These are phyloP conservation scores for Drosophila longiperda DNA, from an alignment of 2,888 invertebrate genomes.

Conservation along the genomic window DNA sequence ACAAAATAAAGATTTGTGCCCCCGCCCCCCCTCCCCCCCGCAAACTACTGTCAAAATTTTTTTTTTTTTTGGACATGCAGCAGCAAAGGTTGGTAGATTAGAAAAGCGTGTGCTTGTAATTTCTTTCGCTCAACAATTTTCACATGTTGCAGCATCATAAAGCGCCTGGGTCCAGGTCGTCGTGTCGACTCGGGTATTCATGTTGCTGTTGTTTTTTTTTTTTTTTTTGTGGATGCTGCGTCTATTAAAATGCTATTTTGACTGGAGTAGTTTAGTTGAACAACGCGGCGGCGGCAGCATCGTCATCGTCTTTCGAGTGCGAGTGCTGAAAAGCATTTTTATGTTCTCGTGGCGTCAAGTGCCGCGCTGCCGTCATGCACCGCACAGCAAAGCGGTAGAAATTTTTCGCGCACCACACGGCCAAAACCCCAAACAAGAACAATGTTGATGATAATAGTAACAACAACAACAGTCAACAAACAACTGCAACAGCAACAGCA, in stretches of 20 bases:
- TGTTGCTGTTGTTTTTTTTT: conserved; percentile 24
- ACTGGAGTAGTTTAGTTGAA: conserved; percentile 78
- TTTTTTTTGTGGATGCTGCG: conserved; percentile 40
- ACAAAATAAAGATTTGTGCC: conserved; percentile 62
- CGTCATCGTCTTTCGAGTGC: conserved; percentile 69
- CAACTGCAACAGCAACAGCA: conserved; percentile 20
- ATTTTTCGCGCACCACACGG: conserved; percentile 46
- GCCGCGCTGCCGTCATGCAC: conserved; percentile 64
- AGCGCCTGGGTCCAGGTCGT: conserved; percentile 67
- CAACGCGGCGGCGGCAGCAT: conserved; percentile 49
- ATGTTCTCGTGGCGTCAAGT: conserved; percentile 80
- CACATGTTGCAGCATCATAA: conserved; percentile 75
- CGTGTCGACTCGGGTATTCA: conserved; percentile 54
- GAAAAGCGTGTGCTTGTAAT: conserved; percentile 80
- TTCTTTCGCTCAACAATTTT: conserved; percentile 71
- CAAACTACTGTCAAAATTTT: conserved; percentile 63
- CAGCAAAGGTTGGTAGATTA: conserved; percentile 79
- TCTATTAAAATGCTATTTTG: conserved; percentile 81
- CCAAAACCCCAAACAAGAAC: conserved; percentile 68
- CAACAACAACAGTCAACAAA: conserved; percentile 64
- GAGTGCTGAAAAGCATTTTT: conserved; percentile 80
- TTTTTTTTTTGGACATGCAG: conserved; percentile 68
- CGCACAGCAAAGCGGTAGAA: conserved; percentile 49
- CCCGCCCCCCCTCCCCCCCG: background rate
- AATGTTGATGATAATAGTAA: conserved; percentile 79